These are phyloP conservation scores for Eunapius fragilis DNA, from an alignment of 37 sponge, comb jelly and placozoan species.

Conservation along the genomic window DNA sequence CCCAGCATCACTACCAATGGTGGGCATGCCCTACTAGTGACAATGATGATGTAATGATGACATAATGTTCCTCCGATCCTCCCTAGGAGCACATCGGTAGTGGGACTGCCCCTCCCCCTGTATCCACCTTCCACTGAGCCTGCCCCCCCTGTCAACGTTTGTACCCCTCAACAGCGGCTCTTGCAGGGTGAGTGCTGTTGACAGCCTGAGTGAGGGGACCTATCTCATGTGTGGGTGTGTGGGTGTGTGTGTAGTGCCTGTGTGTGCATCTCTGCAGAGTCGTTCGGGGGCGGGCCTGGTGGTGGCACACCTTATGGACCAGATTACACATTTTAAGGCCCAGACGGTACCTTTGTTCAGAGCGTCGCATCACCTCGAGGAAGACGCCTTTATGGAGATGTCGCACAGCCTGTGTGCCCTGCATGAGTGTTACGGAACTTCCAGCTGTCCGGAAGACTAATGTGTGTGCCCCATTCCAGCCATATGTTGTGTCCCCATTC, in stretches of 20 bases:
- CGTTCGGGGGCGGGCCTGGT: slow-evolving; percentile 13
- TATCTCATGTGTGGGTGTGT: neutral
- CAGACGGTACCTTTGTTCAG: slow-evolving; percentile 19
- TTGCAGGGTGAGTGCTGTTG: neutral
- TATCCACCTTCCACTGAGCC: neutral
- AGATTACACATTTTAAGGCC: neutral
- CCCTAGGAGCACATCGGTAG: neutral
- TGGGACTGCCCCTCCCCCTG: slow-evolving; percentile 18
- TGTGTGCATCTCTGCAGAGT: slow-evolving; percentile 43
- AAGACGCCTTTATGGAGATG: slow-evolving; percentile 37
- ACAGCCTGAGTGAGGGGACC: neutral
- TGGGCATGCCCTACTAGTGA: neutral
- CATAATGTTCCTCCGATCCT: neutral
- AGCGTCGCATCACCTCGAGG: slow-evolving; percentile 43
- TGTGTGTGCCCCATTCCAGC: neutral
- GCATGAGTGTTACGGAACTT: slow-evolving; percentile 37
- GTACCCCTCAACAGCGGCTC: neutral
- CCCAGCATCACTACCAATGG: neutral
- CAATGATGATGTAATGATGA: too few species aligned
- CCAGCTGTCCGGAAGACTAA: neutral
- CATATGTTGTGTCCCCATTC: too few species aligned
- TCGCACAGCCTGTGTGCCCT: slow-evolving; percentile 11
- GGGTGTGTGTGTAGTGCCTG: slow-evolving; percentile 25
- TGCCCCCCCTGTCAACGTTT: neutral
- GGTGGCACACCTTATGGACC: slow-evolving; percentile 6